Evolutionary conservation across 2,888 invertebrate genomes (phyloP).

Genomic region (Synanthedon formicaeformis): DNA sequence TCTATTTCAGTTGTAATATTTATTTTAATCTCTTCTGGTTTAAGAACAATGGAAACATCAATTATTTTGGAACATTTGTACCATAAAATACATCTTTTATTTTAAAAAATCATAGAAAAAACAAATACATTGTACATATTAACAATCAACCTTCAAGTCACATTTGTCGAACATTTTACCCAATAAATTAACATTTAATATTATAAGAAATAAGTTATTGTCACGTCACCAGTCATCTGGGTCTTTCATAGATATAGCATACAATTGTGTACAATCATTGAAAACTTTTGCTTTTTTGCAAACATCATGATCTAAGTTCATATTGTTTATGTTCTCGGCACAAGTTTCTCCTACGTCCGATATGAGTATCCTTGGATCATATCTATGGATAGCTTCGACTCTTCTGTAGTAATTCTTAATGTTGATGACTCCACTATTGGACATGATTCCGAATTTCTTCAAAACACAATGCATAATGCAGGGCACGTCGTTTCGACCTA

Average conservation of each 20-base stretch:
- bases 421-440: constrained; percentile 51
- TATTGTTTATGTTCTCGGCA: constrained; percentile 53
- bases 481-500: constrained; percentile 55
- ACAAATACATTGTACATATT: too few species aligned
- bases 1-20: too few species aligned
- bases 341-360: constrained; percentile 62
- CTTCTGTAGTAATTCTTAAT: constrained; percentile 55
- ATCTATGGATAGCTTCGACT: constrained; percentile 55
- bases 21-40: too few species aligned
- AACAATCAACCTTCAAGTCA: too few species aligned
- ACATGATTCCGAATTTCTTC: constrained; percentile 61
- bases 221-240: constrained; percentile 15
- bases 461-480: constrained; percentile 61
- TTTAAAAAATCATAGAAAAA: too few species aligned
- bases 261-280: constrained; percentile 59
- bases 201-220: too few species aligned
- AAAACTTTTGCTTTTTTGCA: constrained; percentile 63
- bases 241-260: constrained; percentile 48
- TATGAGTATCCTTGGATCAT: constrained; percentile 56
- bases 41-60: too few species aligned
- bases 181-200: too few species aligned
- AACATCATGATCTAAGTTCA: constrained; percentile 59
- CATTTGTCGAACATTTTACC: too few species aligned
- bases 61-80: too few species aligned
- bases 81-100: too few species aligned